Base-by-base conservation (phyloP, 2,888 invertebrate species). In the Eretmocerus hayati region DNA sequence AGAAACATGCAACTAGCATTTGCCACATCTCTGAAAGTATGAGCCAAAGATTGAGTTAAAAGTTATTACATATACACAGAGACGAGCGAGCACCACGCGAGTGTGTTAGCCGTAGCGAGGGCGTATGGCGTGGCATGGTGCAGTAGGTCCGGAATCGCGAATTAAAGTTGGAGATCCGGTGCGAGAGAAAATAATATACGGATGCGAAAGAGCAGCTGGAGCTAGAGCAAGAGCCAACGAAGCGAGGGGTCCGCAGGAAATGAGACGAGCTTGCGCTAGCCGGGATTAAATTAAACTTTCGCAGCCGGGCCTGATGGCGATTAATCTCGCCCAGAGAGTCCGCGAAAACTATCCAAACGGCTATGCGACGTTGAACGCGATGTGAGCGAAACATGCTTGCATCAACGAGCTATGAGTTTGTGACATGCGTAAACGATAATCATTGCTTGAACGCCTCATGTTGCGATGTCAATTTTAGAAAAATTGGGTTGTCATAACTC, bases 231-330 rank as follows among this genome's bases (percentile, higher is more conserved):
- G 23, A 54, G 56, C 56, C 53, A 46, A 46, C 46, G 37, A n/a
- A n/a, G n/a, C n/a, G n/a, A n/a, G n/a, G n/a, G 42, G 43, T 39
- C 35, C 42, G 43, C 57, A 55, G 62, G 60, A 63, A 62, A 63
- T 59, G 62, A 63, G 57, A 58, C 46, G 42, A 22, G 30, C n/a
- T n/a, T n/a, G n/a, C 35, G 41, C 32, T 52, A 49, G 49, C 50
- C 52, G 55, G 61, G 63, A 63, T 62, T 62, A 62, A 62, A 63
- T 62, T 62, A 62, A 62, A 62, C 61, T 62, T 62, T 54, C 47
- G 46, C 42, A 40, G 40, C 26, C 31, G 5, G 16, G 8, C 41
- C 47, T 48, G n/a, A n/a, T n/a, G n/a, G 52, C 56, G 62, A 62
- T 63, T 63, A 62, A 59, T 61, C 55, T 55, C 40, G 23, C 36